phyloP scores from a whole-genome alignment of 1,140 invertebrate species.

The Drosophila mayri region DNA sequence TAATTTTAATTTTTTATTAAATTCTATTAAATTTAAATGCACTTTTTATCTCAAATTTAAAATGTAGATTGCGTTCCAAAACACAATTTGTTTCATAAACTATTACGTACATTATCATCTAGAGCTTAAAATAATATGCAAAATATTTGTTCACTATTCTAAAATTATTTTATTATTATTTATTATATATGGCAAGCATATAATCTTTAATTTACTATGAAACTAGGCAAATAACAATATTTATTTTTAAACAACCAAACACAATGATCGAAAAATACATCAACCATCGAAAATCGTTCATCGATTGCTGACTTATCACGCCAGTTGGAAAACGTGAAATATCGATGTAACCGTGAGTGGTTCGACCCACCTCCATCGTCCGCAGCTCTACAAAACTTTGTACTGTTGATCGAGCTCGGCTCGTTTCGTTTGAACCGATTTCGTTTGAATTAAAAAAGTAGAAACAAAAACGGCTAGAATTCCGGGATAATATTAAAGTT shows the following conservation, averaged over 20 bases:
- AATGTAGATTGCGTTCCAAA: no score
- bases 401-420: conserved; percentile 9
- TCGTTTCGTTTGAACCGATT: conserved; percentile 7
- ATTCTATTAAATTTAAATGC: no score
- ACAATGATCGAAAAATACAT: no score
- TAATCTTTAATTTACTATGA: background rate
- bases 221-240: no score
- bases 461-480: background rate
- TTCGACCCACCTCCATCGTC: background rate
- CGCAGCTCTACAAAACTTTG: conserved; percentile 9
- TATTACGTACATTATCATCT: no score
- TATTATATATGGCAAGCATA: background rate
- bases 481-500: background rate
- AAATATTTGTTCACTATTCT: no score
- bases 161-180: no score
- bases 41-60: no score
- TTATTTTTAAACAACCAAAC: no score
- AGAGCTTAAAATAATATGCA: no score
- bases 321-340: background rate
- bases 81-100: no score
- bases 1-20: background rate
- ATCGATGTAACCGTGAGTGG: background rate
- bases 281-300: no score
- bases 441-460: background rate
- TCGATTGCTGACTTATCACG: background rate